Evolutionary conservation across 1,140 invertebrate genomes (phyloP).

Genomic region (Camponotus pennsylvanicus): DNA sequence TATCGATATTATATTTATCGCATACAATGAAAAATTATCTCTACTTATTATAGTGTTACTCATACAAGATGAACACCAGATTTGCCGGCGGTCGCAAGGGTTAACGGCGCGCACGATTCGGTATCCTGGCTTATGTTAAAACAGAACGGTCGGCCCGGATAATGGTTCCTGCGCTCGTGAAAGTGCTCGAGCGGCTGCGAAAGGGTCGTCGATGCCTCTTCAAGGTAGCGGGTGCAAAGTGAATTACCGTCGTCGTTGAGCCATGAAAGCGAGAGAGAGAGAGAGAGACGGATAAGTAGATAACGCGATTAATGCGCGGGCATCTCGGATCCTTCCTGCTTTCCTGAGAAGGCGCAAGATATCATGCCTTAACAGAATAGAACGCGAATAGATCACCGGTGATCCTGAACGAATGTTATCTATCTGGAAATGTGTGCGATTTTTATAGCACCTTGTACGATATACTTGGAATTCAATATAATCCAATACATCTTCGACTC

Average conservation of each 20-base stretch:
- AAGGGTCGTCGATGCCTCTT: constrained; percentile 66
- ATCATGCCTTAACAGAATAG: constrained; percentile 8
- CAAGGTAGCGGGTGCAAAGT: constrained; percentile 63
- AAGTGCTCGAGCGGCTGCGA: constrained; percentile 61
- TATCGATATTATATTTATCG: constrained; percentile 4
- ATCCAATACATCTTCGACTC: background rate
- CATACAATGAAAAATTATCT: background rate
- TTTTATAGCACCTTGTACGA: background rate
- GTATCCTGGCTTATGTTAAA: constrained; percentile 49
- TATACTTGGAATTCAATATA: background rate
- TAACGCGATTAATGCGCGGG: constrained; percentile 72
- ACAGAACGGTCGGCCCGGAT: constrained; percentile 57
- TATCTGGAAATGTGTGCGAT: background rate
- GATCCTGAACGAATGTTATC: background rate
- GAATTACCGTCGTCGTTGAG: constrained; percentile 72
- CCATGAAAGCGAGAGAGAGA: constrained; percentile 54
- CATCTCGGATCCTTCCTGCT: constrained; percentile 44
- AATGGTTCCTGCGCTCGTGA: constrained; percentile 57
- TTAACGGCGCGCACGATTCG: constrained; percentile 43
- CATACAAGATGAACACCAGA: constrained; percentile 24
- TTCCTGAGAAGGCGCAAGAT: background rate
- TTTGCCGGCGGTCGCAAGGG: constrained; percentile 4
- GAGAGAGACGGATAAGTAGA: constrained; percentile 67
- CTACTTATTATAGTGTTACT: background rate
- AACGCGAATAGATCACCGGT: constrained; percentile 3